These are phyloP conservation scores for Diadema setosum DNA, from an alignment of 35 echinoderm and acorn worm species.

Conservation along the genomic window DNA sequence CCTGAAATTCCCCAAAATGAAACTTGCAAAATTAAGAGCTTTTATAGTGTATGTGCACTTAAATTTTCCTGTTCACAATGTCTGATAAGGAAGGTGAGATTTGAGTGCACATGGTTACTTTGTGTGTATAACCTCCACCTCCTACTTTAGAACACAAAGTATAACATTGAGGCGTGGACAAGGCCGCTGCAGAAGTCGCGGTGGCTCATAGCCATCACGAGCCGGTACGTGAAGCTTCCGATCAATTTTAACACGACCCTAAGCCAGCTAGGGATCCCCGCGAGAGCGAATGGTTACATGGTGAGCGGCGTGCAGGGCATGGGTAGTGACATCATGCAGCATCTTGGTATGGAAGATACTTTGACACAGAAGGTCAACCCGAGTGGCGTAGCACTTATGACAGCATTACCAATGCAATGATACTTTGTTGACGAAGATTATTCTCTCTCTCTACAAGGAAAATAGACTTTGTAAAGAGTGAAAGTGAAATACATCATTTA, in stretches of 20 bases:
- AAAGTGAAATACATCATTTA: background rate
- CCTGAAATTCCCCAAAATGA: too few species aligned
- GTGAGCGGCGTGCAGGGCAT: background rate
- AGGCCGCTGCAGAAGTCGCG: conserved; percentile 9
- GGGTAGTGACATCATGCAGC: background rate
- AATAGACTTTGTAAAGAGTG: background rate
- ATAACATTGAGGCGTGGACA: conserved; percentile 57
- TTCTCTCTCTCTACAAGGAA: background rate
- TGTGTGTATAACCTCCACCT: too few species aligned
- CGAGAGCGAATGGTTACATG: background rate
- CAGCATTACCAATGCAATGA: conserved; percentile 14
- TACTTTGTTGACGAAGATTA: background rate
- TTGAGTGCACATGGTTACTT: too few species aligned
- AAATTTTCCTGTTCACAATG: too few species aligned
- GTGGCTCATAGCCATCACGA: conserved; percentile 47
- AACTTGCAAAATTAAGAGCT: too few species aligned
- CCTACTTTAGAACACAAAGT: background rate
- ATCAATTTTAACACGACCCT: conserved; percentile 50
- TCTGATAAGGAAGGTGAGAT: too few species aligned
- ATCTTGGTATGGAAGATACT: background rate
- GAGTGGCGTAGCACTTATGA: conserved; percentile 47
- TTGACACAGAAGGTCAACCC: conserved; percentile 24
- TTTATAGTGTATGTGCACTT: too few species aligned
- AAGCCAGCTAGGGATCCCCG: conserved; percentile 13
- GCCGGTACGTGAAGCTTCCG: conserved; percentile 42